These are phyloP conservation scores for Grantiella picta DNA, from an alignment of 2,113 vertebrate genomes.

Conservation along the genomic window DNA sequence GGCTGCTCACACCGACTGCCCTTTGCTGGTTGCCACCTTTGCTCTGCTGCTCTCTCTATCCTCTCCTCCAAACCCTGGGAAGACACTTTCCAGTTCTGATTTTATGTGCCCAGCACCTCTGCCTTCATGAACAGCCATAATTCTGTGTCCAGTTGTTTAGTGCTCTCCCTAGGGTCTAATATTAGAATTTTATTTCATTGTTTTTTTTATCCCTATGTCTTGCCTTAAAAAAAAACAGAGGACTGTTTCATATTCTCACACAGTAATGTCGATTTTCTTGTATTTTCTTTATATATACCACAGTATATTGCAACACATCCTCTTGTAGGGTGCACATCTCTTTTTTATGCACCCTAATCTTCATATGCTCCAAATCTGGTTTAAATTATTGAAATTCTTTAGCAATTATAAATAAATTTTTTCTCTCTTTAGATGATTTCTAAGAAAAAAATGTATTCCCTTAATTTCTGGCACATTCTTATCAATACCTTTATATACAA, in stretches of 20 bases:
- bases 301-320: not conserved
- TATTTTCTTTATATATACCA: not conserved
- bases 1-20: not conserved
- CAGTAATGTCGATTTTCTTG: not conserved
- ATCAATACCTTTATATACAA: constrained; percentile 18
- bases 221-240: not conserved
- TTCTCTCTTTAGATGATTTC: not conserved
- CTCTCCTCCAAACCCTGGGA: not conserved
- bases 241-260: not conserved
- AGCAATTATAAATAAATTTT: not conserved
- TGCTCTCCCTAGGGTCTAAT: not conserved
- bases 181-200: not conserved
- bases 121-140: not conserved
- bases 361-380: not conserved
- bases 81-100: not conserved
- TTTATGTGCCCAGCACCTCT: not conserved
- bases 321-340: not conserved
- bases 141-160: not conserved
- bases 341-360: not conserved
- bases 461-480: constrained; percentile 15
- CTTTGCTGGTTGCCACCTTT: not conserved
- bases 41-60: not conserved
- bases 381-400: not conserved
- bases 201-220: not conserved
- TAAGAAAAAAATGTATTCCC: not conserved